Evolutionary conservation across 2,113 vertebrate genomes (phyloP), one percentile per base, ranked within the genome.

Genomic region (Sinocyclocheilus rhinocerous): DNA sequence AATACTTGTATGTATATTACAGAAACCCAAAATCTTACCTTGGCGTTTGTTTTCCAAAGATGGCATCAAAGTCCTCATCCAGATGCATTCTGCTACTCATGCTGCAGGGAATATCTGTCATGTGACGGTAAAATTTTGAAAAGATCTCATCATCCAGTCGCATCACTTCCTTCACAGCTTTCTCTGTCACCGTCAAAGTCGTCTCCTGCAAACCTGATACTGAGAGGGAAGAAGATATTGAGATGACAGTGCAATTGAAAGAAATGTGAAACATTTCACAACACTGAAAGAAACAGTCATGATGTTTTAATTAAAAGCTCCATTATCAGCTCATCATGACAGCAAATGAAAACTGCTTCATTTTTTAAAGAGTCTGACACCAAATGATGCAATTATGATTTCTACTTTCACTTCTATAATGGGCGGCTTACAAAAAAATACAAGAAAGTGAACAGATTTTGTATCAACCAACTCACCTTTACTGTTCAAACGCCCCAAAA

Each of bases 101-200:
- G 69, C 91, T 90, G 57, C 91, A 92, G 0, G 95, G 94, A 24
- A 95, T 93, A 76, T 97, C 96, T 0, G 92, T 77, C 73, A 97
- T 42, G 1, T 91, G 95, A 42, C 95, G 95, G 93, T 99, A 99
- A 91, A 99, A 99, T 89, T 96, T 97, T 85, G 97, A 96, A 94
- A 99, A 99, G 0, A 97, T 97, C 91, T 99, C 98, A 0, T 99
- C 98, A 11, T 99, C 98, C 33, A 96, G 85, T 91, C 96, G 97
- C 98, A 99, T 99, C 86, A 99, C 98, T 84, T 99, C 97, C 90
- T 99, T 99, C 83, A 99, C 97, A 0, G 97, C 96, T 77, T 96
- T 96, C 59, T 97, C 97, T 0, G 98, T 99, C 85, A 99, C 97
- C 0, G 96, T 96, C 79, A 99, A 89, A 0, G 97, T 96, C 0